Base-by-base conservation (phyloP, 2,113 vertebrate genomes). In the Dendropsophus ebraccatus region DNA sequence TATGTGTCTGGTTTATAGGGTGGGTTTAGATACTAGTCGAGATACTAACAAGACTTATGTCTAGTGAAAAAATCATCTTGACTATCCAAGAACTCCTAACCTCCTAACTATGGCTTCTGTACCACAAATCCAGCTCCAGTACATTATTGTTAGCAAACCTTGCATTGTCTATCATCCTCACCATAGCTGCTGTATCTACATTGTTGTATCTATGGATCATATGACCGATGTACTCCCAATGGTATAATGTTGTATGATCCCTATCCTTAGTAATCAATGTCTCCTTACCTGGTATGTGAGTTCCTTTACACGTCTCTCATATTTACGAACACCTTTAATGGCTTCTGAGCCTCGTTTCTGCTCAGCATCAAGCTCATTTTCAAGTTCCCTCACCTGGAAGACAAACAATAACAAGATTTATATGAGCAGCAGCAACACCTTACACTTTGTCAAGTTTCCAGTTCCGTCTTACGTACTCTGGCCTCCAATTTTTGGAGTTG, bases 231-330 rank as follows among this genome's bases (percentile, higher is more conserved):
- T 50, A 8, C 13, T 50, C 49, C 12, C 8, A 56, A 21, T 5
- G 41, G 41, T n/a, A n/a, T n/a, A n/a, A n/a, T n/a, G n/a, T n/a
- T n/a, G n/a, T n/a, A n/a, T n/a, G n/a, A n/a, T n/a, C n/a, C n/a
- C n/a, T n/a, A n/a, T n/a, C n/a, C n/a, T n/a, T n/a, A n/a, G n/a
- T n/a, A n/a, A n/a, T n/a, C n/a, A n/a, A n/a, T n/a, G n/a, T 11
- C 47, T 67, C 65, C 16, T 7, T 62, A 95, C 95, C 94, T 96
- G 95, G 88, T 96, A 97, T 7, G 93, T 93, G 82, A 96, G 92
- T 87, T 97, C 96, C 89, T 96, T 96, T 16, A 96, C 93, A 84
- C 93, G 91, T 50, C 96, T 92, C 90, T 97, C 96, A 2, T 95
- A 96, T 89, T 96, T 97, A 52, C 95, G 92, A 52, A 95, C 90